Evolutionary conservation across 2,797 vertebrate species (phyloP).

Genomic region (Pangasius sanitwongsei): DNA sequence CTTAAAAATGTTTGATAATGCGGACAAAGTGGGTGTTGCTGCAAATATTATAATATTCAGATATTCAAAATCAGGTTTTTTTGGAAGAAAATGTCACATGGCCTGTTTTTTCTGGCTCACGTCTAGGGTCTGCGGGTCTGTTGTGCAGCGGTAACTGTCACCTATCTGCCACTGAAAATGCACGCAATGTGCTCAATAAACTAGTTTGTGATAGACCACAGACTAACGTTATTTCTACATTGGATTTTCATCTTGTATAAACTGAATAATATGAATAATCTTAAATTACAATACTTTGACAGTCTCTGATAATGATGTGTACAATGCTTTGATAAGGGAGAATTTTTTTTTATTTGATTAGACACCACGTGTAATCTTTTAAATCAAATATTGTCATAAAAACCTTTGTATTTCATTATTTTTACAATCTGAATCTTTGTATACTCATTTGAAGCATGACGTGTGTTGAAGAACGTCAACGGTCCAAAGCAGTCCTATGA

Average conservation of each 20-base stretch:
- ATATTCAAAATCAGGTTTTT: too few relatives aligned
- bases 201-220: not conserved
- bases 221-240: not conserved
- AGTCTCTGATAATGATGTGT: not conserved
- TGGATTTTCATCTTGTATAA: not conserved
- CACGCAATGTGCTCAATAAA: not conserved
- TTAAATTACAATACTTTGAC: not conserved
- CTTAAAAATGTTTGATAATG: too few relatives aligned
- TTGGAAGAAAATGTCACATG: too few relatives aligned
- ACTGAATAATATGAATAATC: not conserved
- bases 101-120: too few relatives aligned
- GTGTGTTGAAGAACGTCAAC: not conserved
- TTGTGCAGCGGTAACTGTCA: too few relatives aligned
- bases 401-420: not conserved
- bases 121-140: too few relatives aligned
- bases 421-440: not conserved
- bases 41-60: too few relatives aligned
- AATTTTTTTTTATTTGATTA: not conserved
- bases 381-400: not conserved
- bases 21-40: too few relatives aligned
- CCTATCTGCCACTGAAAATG: not conserved
- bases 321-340: not conserved
- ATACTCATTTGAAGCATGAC: not conserved
- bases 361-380: not conserved
- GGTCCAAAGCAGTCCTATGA: not conserved